Evolutionary conservation across 2,888 invertebrate species (phyloP).

Genomic region (Brenthis daphne): DNA sequence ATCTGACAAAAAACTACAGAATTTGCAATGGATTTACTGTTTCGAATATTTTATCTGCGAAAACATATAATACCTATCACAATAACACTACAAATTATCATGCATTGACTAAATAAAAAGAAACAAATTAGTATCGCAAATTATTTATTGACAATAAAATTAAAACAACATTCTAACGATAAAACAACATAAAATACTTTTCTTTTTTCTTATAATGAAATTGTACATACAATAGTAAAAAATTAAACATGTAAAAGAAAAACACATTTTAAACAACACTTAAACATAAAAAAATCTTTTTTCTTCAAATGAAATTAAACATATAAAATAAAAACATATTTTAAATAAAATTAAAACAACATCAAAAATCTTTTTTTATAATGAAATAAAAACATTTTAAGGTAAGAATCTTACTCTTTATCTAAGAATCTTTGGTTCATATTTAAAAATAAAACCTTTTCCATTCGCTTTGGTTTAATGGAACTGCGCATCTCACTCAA

Average conservation of each 20-base stretch:
- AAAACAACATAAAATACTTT: neutral
- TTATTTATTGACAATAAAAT: neutral
- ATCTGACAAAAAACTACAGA: no score
- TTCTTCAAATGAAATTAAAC: neutral
- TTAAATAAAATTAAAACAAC: constrained; percentile 7
- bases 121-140: neutral
- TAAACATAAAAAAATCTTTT: neutral
- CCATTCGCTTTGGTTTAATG: constrained; percentile 41
- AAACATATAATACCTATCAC: no score
- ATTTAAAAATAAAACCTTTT: constrained; percentile 47
- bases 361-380: no score
- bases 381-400: no score
- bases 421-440: constrained; percentile 40
- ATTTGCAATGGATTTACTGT: no score
- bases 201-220: neutral
- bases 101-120: neutral
- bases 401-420: no score
- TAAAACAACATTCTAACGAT: neutral
- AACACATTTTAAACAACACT: no score
- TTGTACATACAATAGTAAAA: no score
- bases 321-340: neutral
- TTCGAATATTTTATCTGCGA: no score
- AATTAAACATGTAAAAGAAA: no score
- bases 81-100: no score
- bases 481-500: constrained; percentile 42